Evolutionary conservation across 2,888 invertebrate species (phyloP).

Genomic region (Cetonia aurata): DNA sequence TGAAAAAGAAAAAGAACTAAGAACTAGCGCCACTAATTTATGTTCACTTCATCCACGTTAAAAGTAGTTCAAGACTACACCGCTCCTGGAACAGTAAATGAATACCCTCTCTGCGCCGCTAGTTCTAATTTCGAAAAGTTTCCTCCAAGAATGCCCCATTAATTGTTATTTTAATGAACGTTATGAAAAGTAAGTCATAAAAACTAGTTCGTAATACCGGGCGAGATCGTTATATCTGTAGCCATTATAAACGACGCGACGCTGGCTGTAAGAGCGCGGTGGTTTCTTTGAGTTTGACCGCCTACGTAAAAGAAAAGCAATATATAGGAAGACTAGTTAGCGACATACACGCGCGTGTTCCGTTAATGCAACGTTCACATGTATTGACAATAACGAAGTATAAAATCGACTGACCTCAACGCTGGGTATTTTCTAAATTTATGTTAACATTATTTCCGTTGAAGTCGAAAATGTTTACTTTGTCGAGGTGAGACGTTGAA

Average conservation of each 20-base stretch:
- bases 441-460: constrained; percentile 39
- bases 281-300: constrained; percentile 30
- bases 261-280: constrained; percentile 22
- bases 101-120: constrained; percentile 4
- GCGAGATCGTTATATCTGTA: constrained; percentile 31
- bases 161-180: constrained; percentile 27
- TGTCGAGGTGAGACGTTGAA: constrained; percentile 37
- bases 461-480: constrained; percentile 32
- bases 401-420: constrained; percentile 25
- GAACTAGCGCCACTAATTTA: not conserved
- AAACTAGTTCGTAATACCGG: constrained; percentile 20
- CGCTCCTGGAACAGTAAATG: not conserved
- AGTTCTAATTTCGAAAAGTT: constrained; percentile 12
- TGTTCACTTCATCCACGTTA: constrained; percentile 11
- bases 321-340: constrained; percentile 30
- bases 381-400: constrained; percentile 35
- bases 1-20: no score
- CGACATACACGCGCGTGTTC: constrained; percentile 20
- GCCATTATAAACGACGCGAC: constrained; percentile 22
- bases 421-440: constrained; percentile 39
- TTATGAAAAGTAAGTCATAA: constrained; percentile 11
- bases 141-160: constrained; percentile 11
- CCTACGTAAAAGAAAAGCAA: constrained; percentile 34
- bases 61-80: no score
- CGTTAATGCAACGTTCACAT: constrained; percentile 21